Evolutionary conservation across 2,113 vertebrate genomes (phyloP).

Genomic region (Gorsachius goisagi): DNA sequence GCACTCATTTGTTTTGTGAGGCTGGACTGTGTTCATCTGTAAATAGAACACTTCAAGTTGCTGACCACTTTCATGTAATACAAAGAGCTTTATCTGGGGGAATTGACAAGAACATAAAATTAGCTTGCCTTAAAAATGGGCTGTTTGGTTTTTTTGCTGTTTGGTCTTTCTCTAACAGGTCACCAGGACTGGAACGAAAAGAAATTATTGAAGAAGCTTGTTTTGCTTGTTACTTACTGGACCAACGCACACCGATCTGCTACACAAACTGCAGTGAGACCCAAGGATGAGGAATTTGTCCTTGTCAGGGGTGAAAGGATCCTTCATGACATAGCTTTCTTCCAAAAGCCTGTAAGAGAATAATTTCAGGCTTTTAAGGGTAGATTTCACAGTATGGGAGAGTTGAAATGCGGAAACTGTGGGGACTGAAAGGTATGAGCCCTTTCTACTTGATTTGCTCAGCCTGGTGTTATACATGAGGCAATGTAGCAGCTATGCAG

Average conservation of each 20-base stretch:
- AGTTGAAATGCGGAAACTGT: background rate
- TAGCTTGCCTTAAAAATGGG: background rate
- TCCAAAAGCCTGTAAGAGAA: constrained; percentile 80
- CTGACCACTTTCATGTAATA: background rate
- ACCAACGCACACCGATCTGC: constrained; percentile 78
- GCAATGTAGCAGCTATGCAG: background rate
- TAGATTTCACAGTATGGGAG: background rate
- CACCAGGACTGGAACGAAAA: background rate
- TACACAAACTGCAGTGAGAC: constrained; percentile 81
- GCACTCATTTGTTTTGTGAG: background rate
- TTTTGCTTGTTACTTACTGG: constrained; percentile 70
- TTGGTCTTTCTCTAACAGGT: background rate
- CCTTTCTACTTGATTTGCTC: background rate
- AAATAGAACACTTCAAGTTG: background rate
- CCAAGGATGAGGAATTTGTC: constrained; percentile 84
- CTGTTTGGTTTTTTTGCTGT: background rate
- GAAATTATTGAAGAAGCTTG: background rate
- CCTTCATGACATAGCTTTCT: constrained; percentile 84
- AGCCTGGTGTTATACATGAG: background rate
- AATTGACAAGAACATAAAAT: background rate
- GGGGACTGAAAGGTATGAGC: background rate
- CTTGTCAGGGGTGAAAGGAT: constrained; percentile 84
- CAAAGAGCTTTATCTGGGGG: background rate
- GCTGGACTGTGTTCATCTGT: background rate
- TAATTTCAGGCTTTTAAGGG: background rate